phyloP scores from a whole-genome alignment of 2,888 invertebrate species.

The Dryobota labecula region DNA sequence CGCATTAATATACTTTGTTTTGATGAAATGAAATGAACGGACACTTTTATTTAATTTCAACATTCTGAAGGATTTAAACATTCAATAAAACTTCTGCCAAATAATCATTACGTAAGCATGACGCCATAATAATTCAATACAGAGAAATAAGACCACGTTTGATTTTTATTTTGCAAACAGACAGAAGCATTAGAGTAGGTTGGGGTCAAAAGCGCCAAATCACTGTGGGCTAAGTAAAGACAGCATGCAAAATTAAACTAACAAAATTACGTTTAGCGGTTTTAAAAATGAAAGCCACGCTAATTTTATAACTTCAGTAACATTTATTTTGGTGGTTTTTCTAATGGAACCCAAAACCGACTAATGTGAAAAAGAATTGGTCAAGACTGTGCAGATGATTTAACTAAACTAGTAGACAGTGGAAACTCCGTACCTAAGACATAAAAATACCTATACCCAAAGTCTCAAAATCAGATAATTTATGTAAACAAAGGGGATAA shows the following conservation, averaged over 20 bases:
- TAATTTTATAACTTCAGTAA: background rate
- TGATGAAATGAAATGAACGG: no score
- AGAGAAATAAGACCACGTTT: conserved; percentile 65
- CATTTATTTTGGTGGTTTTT: background rate
- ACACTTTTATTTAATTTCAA: no score
- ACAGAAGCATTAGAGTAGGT: conserved; percentile 75
- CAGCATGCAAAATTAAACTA: conserved; percentile 62
- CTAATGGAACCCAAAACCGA: background rate
- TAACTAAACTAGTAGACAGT: background rate
- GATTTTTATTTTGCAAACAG: conserved; percentile 81
- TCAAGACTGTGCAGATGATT: background rate
- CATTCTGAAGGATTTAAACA: no score
- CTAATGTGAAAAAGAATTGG: background rate
- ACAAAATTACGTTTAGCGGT: background rate
- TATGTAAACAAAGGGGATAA: no score
- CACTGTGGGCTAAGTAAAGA: conserved; percentile 73
- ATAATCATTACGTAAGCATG: conserved; percentile 45
- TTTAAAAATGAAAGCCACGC: background rate
- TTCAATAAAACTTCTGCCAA: conserved; percentile 15
- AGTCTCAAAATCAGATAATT: no score
- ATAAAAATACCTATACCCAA: background rate
- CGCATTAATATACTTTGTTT: background rate
- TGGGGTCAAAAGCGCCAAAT: conserved; percentile 81
- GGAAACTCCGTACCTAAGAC: background rate
- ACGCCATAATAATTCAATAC: conserved; percentile 60